A percentile compares a stretch with the other conserved stretches of the same genome.
phyloP scores from a whole-genome alignment of 2,888 invertebrate genomes.

The Globia sparganii region DNA sequence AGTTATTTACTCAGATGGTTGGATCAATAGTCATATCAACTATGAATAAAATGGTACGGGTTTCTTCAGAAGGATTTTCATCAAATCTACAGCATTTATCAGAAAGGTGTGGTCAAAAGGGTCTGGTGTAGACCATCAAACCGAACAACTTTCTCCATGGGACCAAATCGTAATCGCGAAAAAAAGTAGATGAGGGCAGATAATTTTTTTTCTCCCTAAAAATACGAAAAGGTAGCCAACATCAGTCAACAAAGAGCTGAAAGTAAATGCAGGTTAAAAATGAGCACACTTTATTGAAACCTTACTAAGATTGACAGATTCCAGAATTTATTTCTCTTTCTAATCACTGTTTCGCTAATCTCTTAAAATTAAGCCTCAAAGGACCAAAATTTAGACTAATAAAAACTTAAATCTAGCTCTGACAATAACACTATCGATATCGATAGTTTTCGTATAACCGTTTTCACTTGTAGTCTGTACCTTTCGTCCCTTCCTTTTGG shows the following conservation, averaged over 20 bases:
- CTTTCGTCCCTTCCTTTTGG: neutral
- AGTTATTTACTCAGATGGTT: conserved; percentile 12
- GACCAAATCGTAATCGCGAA: too few species aligned
- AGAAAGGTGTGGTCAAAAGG: neutral
- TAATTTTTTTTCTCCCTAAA: too few species aligned
- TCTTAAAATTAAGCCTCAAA: neutral
- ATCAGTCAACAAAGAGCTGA: too few species aligned
- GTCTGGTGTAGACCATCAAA: too few species aligned
- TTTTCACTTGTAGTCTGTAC: neutral
- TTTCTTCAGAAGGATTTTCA: neutral
- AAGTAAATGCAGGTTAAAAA: too few species aligned
- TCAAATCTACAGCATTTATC: neutral
- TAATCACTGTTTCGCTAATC: neutral
- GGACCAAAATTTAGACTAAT: neutral
- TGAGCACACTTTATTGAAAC: neutral
- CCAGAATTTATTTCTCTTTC: neutral
- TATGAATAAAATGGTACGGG: neutral
- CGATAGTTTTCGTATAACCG: neutral
- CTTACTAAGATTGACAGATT: neutral
- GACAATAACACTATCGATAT: neutral
- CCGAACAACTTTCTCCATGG: too few species aligned
- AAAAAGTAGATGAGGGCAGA: too few species aligned
- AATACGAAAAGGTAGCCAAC: too few species aligned
- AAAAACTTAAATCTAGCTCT: neutral
- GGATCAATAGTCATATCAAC: neutral